phyloP scores from a whole-genome alignment of 2,888 invertebrate genomes.

The Thymelicus sylvestris region DNA sequence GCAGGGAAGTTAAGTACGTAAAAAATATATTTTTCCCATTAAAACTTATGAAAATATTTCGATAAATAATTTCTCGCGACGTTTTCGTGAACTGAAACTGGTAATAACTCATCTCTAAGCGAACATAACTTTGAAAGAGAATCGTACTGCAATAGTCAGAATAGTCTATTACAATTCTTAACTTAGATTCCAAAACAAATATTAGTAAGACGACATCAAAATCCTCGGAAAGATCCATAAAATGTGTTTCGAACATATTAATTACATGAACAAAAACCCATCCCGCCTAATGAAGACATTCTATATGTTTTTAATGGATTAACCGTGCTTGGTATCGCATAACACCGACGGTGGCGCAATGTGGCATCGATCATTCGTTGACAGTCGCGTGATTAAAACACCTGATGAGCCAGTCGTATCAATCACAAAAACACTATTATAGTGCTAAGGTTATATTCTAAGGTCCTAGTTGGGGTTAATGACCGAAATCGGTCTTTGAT shows the following conservation, averaged over 20 bases:
- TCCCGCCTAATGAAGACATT: constrained; percentile 24
- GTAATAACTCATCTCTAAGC: too few species aligned
- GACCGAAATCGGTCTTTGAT: too few species aligned
- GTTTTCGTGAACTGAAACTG: too few species aligned
- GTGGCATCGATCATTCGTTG: constrained; percentile 34
- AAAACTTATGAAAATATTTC: too few species aligned
- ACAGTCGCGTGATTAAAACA: constrained; percentile 38
- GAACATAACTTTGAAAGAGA: too few species aligned
- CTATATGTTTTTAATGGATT: constrained; percentile 17
- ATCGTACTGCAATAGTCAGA: neutral
- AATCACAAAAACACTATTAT: constrained; percentile 20
- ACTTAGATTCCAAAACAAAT: constrained; percentile 1
- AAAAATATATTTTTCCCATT: too few species aligned
- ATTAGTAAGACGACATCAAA: neutral
- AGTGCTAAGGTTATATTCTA: neutral
- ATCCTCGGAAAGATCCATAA: neutral
- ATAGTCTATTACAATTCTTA: neutral
- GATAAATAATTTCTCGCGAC: too few species aligned
- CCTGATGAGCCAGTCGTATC: constrained; percentile 31
- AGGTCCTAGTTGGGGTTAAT: too few species aligned
- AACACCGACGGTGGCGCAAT: constrained; percentile 29
- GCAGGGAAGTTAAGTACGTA: too few species aligned
- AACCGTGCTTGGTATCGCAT: constrained; percentile 29
- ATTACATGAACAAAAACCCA: constrained; percentile 12
- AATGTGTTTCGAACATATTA: constrained; percentile 2